Evolutionary conservation across 2,113 vertebrate species (phyloP), one percentile per base, ranked within the genome.

Genomic region (Tragelaphus imberbis): DNA sequence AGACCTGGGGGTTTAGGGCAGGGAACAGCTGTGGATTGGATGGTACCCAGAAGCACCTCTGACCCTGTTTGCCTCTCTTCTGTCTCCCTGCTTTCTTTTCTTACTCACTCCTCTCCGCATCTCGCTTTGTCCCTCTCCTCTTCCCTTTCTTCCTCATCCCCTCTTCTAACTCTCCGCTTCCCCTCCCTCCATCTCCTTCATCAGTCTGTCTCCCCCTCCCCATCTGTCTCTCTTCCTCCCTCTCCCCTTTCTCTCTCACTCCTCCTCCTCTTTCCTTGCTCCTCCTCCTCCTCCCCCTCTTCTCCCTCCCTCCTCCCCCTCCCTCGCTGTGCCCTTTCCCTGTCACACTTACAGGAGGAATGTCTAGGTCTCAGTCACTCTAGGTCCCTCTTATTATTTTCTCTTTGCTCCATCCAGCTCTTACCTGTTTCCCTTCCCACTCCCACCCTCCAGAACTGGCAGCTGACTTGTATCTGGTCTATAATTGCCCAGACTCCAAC

Each of bases 161-260:
- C 4, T 30, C 2, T 40, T 12, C 4, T 14, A 12, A 56, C 6
- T 25, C 19, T 28, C 7, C 4, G 4, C 0, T 40, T 11, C 3
- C 13, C 15, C 13, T 27, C 14, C 19, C 15, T 3, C 44, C 10
- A 6, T 40, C n/a, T 44, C 33, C 80, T 6, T 36, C 51, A 14
- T 82, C 49, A n/a, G 10, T 16, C n/a, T 25, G 15, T 10, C 28
- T n/a, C 2, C 4, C 28, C 1, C 13, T 33, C n/a, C 23, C 15
- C 7, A 11, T 55, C 80, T n/a, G 28, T 17, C 49, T 25, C 53
- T 23, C 44, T 51, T 25, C 8, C 17, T 56, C 6, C 19, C 30
- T 28, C 11, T 28, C 10, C 25, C 19, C 51, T 14, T 19, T 47
- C 4, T 3, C 1, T 25, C 5, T 11, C 19, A 2, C 8, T 49